Base-by-base conservation (phyloP, 2,113 vertebrate species). In the Pomatostomus ruficeps region DNA sequence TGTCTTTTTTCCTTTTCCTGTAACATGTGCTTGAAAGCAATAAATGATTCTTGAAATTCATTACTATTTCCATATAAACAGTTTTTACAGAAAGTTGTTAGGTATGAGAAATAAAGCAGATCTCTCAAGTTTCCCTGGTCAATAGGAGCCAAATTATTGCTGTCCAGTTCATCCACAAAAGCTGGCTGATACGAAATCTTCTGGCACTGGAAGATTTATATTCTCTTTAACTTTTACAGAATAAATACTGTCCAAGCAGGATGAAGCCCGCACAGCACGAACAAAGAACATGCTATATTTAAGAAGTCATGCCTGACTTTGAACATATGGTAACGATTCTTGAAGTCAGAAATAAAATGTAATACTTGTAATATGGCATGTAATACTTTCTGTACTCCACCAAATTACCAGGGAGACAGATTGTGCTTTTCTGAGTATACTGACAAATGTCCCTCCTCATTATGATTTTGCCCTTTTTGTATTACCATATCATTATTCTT, bases 261-360 rank as follows among this genome's bases (percentile, higher is more conserved):
- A 75, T 31, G 45, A 57, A 94, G 83, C 79, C 89, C 2, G 22
- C 51, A 86, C 70, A 95, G 92, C 38, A 13, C 2, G 40, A 94
- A 90, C 58, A 96, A 96, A 93, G 92, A 97, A 95, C 79, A 86
- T 3, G 29, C 73, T 97, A 85, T 94, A 95, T 84, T 97, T 91
- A 96, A 97, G 96, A 96, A 92, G 95, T 89, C 68, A 26, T 96
- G 95, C 94, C 94, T 94, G 76, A 91, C 75, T 97, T 95, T 78
- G 82, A 96, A 95, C 96, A 96, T 97, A 98, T 95, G 94, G 97
- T 88, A 89, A 89, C 43, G 59, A 93, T 97, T 97, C 95, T 93
- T 96, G 95, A 97, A 97, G 85, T 95, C 78, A 97, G 88, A 77
- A 95, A 95, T 71, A 95, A 97, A 97, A 95, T 95, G 79, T 43